phyloP scores from a whole-genome alignment of 2,113 vertebrate genomes.

The Baryphthengus martii region DNA sequence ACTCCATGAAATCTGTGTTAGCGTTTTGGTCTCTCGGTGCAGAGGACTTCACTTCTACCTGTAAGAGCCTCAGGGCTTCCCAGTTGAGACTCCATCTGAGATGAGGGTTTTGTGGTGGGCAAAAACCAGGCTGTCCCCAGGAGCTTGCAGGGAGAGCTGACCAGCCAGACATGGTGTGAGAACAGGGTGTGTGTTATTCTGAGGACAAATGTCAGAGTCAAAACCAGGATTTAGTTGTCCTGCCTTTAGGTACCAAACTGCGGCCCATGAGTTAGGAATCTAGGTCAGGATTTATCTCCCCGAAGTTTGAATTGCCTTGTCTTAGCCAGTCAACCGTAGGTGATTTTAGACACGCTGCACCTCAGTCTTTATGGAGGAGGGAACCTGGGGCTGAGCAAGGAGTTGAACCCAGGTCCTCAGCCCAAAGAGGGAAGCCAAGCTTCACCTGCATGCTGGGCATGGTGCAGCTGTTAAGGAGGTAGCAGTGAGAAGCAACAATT shows the following conservation, averaged over 20 bases:
- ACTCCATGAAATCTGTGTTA: background rate
- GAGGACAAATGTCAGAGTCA: background rate
- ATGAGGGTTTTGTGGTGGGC: background rate
- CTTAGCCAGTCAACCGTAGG: rapidly evolving
- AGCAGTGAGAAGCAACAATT: background rate
- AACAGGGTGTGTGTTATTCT: background rate
- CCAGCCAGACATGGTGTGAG: rapidly evolving
- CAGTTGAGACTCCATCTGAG: background rate
- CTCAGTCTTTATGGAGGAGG: background rate
- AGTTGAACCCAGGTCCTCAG: background rate
- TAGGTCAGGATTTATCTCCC: background rate
- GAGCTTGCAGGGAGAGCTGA: background rate
- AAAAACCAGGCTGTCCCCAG: rapidly evolving
- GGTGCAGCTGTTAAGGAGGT: rapidly evolving
- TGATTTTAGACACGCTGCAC: background rate
- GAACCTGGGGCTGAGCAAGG: background rate
- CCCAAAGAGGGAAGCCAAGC: background rate
- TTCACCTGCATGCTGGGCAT: background rate
- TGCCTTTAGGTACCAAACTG: background rate
- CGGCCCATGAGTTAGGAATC: background rate
- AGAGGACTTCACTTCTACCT: background rate
- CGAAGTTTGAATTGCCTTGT: background rate
- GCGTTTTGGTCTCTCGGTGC: background rate
- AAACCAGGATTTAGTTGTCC: background rate
- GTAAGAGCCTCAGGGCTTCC: background rate